Evolutionary conservation across 2,113 vertebrate species (phyloP).

Genomic region (Jaculus jaculus): DNA sequence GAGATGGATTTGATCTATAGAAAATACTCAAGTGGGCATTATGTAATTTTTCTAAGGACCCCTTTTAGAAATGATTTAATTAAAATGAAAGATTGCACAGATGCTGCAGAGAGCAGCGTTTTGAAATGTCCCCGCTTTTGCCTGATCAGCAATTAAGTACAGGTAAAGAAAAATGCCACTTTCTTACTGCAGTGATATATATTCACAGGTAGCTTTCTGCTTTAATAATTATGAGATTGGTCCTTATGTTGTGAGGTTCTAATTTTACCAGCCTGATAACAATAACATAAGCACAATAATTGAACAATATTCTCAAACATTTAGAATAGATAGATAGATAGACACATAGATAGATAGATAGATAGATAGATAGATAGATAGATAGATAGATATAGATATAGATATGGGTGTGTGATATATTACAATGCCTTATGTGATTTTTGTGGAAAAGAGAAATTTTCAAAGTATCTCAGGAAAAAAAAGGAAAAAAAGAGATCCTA

Average conservation of each 20-base stretch:
- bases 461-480: background rate
- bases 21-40: slow-evolving; percentile 59
- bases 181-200: background rate
- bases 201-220: background rate
- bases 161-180: slow-evolving; percentile 40
- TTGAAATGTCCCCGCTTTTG: slow-evolving; percentile 33
- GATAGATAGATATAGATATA: too few species aligned
- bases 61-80: slow-evolving; percentile 73
- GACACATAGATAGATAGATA: too few species aligned
- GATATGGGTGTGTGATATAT: background rate
- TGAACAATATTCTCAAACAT: background rate
- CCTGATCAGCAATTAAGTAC: slow-evolving; percentile 58
- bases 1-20: slow-evolving; percentile 56
- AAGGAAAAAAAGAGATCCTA: background rate
- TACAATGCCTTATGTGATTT: background rate
- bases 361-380: too few species aligned
- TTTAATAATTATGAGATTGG: background rate
- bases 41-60: slow-evolving; percentile 56
- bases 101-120: slow-evolving; percentile 51
- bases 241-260: slow-evolving; percentile 16
- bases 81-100: slow-evolving; percentile 70
- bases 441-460: background rate
- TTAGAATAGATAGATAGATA: too few species aligned
- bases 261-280: background rate
- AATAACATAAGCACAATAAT: background rate